Conservation (phyloP, 2,113 vertebrate species). For the Triplophysa dalaica region DNA sequence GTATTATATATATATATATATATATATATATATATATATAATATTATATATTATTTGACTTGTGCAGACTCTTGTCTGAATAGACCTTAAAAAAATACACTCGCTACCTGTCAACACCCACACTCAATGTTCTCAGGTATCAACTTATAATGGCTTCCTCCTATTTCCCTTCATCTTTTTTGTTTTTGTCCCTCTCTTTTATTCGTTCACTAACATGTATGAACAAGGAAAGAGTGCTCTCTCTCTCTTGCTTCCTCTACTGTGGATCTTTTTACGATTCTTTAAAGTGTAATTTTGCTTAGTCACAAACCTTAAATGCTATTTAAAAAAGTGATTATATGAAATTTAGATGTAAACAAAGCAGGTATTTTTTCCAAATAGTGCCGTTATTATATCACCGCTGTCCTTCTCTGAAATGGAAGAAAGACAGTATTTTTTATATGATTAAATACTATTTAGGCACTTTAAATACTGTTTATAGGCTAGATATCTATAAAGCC, state of each 20-base stretch:
- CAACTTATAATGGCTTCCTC: constrained; percentile 29
- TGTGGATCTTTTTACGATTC: not conserved
- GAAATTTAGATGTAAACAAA: constrained; percentile 47
- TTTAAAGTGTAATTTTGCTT: not conserved
- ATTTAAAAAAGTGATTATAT: not conserved
- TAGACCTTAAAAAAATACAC: no score
- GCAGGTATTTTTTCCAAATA: constrained; percentile 9
- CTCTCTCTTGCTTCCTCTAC: constrained; percentile 60
- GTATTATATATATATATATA: no score
- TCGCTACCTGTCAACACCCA: no score
- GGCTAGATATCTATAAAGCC: no score
- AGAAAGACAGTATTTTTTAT: no score
- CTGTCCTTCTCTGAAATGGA: no score
- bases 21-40: no score
- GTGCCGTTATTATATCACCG: not conserved
- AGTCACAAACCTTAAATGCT: not conserved
- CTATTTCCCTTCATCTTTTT: not conserved
- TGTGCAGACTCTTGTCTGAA: no score
- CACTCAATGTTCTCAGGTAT: constrained; percentile 32
- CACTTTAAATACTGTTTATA: no score
- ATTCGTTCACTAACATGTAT: constrained; percentile 67
- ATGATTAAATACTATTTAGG: no score
- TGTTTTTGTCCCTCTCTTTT: not conserved
- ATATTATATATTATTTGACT: no score
- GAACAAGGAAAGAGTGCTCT: constrained; percentile 65